phyloP scores from a whole-genome alignment of 1,140 invertebrate genomes.

The Schlechtendalia chinensis region DNA sequence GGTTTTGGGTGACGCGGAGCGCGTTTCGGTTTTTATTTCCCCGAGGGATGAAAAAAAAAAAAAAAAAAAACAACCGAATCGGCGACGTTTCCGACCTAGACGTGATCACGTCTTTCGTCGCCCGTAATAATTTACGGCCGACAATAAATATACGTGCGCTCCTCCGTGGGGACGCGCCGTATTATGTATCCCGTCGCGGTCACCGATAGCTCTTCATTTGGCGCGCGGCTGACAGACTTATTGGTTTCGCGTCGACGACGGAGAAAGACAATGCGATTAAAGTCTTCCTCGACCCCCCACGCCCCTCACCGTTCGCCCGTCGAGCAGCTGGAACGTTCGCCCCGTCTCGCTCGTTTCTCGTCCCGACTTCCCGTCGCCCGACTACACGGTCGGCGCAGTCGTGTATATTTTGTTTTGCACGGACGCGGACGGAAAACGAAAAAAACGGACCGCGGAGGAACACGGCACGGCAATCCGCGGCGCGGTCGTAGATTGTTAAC shows the following conservation, averaged over 20 bases:
- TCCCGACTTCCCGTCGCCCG: slow-evolving; percentile 6
- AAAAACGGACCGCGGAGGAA: too few relatives aligned
- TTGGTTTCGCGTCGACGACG: slow-evolving; percentile 38
- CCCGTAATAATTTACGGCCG: slow-evolving; percentile 39
- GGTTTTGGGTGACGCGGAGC: too few relatives aligned
- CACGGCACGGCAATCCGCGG: too few relatives aligned
- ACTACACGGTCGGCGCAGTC: too few relatives aligned
- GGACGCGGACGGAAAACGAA: too few relatives aligned
- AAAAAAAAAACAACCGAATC: too few relatives aligned
- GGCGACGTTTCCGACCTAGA: slow-evolving; percentile 29
- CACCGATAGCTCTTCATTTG: slow-evolving; percentile 48
- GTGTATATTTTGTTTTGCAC: too few relatives aligned
- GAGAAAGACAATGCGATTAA: too few relatives aligned
- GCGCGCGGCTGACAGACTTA: slow-evolving; percentile 44
- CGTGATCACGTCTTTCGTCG: slow-evolving; percentile 39
- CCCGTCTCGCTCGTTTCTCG: not conserved
- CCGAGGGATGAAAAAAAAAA: slow-evolving; percentile 47
- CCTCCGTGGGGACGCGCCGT: not conserved
- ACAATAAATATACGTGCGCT: slow-evolving; percentile 30
- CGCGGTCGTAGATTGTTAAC: too few relatives aligned
- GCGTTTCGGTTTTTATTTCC: slow-evolving; percentile 2
- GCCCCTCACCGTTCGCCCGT: too few relatives aligned
- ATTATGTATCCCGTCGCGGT: not conserved
- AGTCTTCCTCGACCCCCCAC: too few relatives aligned
- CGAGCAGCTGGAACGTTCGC: too few relatives aligned